Base-by-base conservation (phyloP, 53 echinoderm and acorn worm genomes). In the Apostichopus leukothele region DNA sequence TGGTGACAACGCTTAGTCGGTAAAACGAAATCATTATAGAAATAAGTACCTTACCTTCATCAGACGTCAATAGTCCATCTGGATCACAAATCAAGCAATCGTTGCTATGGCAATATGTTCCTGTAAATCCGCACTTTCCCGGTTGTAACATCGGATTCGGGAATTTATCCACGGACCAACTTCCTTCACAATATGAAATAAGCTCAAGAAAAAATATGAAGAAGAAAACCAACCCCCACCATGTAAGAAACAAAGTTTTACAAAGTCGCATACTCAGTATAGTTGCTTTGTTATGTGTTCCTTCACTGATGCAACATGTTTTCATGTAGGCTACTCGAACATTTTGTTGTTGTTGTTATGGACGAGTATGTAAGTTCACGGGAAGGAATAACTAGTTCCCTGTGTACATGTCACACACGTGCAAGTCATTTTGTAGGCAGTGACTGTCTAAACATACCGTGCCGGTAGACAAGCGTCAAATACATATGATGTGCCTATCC, bases 51-150 rank as follows among this genome's bases (percentile, higher is more conserved):
- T 81, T 25, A 81, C 81, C 81, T 81, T 81, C 81, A 4, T 81
- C n/a, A 50, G 81, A 81, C 55, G 81, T 81, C 81, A 81, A 55
- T 9, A 81, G 21, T 81, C 81, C 55, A 57, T 81, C 81, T 55
- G 81, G 81, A 81, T 81, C 81, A 20, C 81, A 81, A 81, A 81
- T 55, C 81, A 19, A 59, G 7, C 81, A 81, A 16, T 54, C 59
- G 8, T 81, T 81, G 59, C 60, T 54, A 54, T 54, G 81, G 55
- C 81, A 81, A 81, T 81, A 81, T 22, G 20, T 23, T 54, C 51
- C 81, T 81, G 54, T 59, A 81, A 81, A 81, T 59, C 81, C 81
- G 13, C 81, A 81, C 60, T 23, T 10, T 81, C 54, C 59, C 21
- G 81, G 81, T 81, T 81, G 81, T 5, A 16, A 59, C 9, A 60